phyloP scores from a whole-genome alignment of 2,888 invertebrate genomes.

The Archips xylosteana region DNA sequence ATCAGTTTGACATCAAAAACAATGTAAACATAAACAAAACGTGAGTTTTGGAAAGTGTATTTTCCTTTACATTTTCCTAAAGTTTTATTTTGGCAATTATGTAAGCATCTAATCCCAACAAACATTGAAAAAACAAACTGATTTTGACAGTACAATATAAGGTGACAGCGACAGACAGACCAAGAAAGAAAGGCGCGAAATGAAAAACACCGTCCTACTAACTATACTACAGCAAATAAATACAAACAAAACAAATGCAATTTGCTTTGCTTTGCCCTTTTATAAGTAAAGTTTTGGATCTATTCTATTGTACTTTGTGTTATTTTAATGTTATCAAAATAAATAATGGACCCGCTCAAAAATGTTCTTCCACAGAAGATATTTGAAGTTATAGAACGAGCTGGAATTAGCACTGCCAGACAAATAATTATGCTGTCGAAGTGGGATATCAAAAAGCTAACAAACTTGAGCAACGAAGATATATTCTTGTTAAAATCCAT shows the following conservation, averaged over 20 bases:
- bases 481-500: slow-evolving; percentile 64
- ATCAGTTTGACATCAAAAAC: slow-evolving; percentile 3
- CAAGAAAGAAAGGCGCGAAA: background rate
- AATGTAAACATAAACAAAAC: background rate
- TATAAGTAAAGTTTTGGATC: too few relatives aligned
- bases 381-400: slow-evolving; percentile 65
- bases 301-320: background rate
- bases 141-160: background rate
- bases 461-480: slow-evolving; percentile 67
- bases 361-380: slow-evolving; percentile 61
- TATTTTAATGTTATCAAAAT: background rate
- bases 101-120: background rate
- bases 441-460: slow-evolving; percentile 71
- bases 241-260: background rate
- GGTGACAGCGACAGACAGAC: too few relatives aligned
- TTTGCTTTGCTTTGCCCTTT: background rate
- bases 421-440: slow-evolving; percentile 66
- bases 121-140: background rate
- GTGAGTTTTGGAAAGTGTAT: slow-evolving; percentile 18
- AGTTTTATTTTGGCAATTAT: background rate
- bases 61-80: slow-evolving; percentile 8
- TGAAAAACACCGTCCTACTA: too few relatives aligned
- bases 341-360: slow-evolving; percentile 29
- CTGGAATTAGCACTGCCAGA: slow-evolving; percentile 65
- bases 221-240: too few relatives aligned